These are phyloP conservation scores for Linnaemya tessellans DNA, from an alignment of 2,888 invertebrate species.

Conservation along the genomic window DNA sequence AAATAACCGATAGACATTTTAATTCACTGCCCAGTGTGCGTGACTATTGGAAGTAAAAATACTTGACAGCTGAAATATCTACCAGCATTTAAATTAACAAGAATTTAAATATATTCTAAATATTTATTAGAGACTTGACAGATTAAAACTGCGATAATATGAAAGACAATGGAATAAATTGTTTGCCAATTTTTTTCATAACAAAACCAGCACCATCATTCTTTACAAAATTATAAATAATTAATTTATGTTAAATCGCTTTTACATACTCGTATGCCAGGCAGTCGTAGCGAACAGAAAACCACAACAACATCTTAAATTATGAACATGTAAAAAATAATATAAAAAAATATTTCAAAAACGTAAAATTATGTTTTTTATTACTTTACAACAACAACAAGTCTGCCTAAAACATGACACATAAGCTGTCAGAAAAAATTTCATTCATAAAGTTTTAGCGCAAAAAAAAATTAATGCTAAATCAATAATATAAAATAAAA, in stretches of 20 bases:
- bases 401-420: conserved; percentile 49
- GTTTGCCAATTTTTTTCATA: conserved; percentile 7
- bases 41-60: no score
- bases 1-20: no score
- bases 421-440: conserved; percentile 59
- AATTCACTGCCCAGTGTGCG: no score
- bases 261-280: not conserved
- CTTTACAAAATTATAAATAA: conserved; percentile 53
- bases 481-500: conserved; percentile 41
- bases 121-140: not conserved
- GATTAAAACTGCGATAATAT: not conserved
- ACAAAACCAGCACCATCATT: not conserved
- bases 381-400: conserved; percentile 15
- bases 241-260: conserved; percentile 61
- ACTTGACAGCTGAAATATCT: no score
- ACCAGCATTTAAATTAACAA: not conserved
- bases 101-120: not conserved
- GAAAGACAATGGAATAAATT: conserved; percentile 9
- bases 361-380: conserved; percentile 37
- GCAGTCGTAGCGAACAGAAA: conserved; percentile 2
- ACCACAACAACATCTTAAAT: conserved; percentile 33
- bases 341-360: conserved; percentile 1
- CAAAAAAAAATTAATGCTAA: conserved; percentile 7
- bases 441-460: conserved; percentile 65
- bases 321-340: not conserved